phyloP scores from a whole-genome alignment of 2,888 invertebrate genomes.

The Ephialtes manifestator region DNA sequence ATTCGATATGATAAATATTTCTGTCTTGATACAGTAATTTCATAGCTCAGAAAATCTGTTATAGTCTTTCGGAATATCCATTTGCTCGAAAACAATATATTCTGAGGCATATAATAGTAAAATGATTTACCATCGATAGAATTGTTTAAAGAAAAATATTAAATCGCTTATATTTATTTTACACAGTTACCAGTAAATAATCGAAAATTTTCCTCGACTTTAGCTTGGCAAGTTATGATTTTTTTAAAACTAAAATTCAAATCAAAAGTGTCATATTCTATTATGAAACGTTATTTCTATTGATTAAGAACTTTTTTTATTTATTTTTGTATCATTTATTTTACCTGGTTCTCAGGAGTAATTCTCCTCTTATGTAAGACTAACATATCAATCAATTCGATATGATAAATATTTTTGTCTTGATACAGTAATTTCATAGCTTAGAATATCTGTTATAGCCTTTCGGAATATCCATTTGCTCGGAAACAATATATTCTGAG shows the following conservation, averaged over 20 bases:
- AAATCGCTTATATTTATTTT: too few relatives aligned
- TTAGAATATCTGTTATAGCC: not conserved
- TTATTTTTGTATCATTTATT: too few relatives aligned
- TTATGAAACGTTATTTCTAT: too few relatives aligned
- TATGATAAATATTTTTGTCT: conserved; percentile 17
- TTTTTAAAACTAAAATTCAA: too few relatives aligned
- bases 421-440: conserved; percentile 2
- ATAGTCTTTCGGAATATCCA: too few relatives aligned
- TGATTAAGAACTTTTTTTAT: too few relatives aligned
- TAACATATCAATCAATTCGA: not conserved
- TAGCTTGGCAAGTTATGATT: too few relatives aligned
- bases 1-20: conserved; percentile 23
- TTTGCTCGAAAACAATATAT: not conserved
- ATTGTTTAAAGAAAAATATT: too few relatives aligned
- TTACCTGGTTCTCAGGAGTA: too few relatives aligned
- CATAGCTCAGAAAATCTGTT: not conserved
- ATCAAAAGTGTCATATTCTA: too few relatives aligned
- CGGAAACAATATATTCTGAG: not conserved
- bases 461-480: not conserved
- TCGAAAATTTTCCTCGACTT: not conserved
- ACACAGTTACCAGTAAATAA: too few relatives aligned
- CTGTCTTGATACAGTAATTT: not conserved
- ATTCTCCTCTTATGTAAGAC: conserved; percentile 21
- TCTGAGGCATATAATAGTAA: not conserved
- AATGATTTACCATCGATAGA: not conserved